A percentile compares a stretch with the other conserved stretches of the same genome.
These are phyloP conservation scores for Troilus luridus DNA, from an alignment of 2,888 invertebrate genomes.

Conservation along the genomic window DNA sequence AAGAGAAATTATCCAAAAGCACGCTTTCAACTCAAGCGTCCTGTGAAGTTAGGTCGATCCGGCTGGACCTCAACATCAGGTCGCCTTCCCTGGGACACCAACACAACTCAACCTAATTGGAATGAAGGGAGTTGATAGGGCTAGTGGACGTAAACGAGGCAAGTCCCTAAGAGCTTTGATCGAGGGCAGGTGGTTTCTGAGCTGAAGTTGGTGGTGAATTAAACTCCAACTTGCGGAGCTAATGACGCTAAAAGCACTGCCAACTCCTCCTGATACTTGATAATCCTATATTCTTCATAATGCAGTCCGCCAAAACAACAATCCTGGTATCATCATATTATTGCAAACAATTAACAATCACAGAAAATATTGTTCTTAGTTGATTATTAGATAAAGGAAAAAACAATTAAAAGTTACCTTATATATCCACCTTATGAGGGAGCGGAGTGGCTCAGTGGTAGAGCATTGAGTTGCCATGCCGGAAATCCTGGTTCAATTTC, in stretches of 20 bases:
- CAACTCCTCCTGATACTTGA: neutral
- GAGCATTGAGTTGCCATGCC: no score
- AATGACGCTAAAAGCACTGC: neutral
- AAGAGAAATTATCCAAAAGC: no score
- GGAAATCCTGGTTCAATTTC: no score
- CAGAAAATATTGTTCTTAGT: no score
- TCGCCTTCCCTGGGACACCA: no score
- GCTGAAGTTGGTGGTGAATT: neutral
- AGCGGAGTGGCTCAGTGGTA: no score
- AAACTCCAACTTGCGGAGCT: neutral
- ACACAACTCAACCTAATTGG: neutral
- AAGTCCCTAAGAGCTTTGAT: neutral
- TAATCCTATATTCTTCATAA: neutral
- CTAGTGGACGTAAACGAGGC: neutral
- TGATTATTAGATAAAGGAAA: no score
- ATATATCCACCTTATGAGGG: no score
- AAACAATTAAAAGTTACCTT: no score
- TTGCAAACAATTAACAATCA: neutral
- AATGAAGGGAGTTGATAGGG: neutral
- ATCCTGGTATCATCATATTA: neutral
- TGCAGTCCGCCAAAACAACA: neutral
- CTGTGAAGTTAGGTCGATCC: no score
- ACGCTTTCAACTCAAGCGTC: no score
- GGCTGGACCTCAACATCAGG: no score
- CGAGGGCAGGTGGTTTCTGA: constrained; percentile 10